These are phyloP conservation scores for Lasioglossum marginatum DNA, from an alignment of 2,888 invertebrate species.

Conservation along the genomic window DNA sequence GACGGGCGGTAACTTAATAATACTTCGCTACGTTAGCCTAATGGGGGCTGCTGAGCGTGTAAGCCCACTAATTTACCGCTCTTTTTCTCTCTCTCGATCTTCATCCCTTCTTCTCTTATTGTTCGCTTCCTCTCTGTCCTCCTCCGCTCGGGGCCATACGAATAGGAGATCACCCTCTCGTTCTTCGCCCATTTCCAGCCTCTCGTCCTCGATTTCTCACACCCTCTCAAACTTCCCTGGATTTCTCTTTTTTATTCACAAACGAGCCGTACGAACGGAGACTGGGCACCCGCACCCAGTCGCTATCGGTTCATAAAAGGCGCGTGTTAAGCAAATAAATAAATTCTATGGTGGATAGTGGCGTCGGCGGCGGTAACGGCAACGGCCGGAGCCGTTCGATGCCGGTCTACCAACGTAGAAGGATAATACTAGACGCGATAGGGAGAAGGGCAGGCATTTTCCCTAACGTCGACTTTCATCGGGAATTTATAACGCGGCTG, in stretches of 20 bases:
- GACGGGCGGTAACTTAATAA: slow-evolving; percentile 80
- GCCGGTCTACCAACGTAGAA: neutral
- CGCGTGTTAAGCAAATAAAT: slow-evolving; percentile 76
- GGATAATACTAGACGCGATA: slow-evolving; percentile 10
- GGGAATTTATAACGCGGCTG: slow-evolving; percentile 65
- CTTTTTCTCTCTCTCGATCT: slow-evolving; percentile 49
- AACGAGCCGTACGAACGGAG: slow-evolving; percentile 57
- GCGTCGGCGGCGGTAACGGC: slow-evolving; percentile 25
- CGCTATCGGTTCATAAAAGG: slow-evolving; percentile 71
- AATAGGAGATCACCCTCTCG: slow-evolving; percentile 19
- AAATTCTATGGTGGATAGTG: slow-evolving; percentile 60
- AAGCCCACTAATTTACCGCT: slow-evolving; percentile 79
- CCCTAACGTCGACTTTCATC: slow-evolving; percentile 68
- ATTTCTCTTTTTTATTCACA: slow-evolving; percentile 62
- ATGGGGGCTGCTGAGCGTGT: slow-evolving; percentile 79
- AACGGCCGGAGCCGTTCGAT: slow-evolving; percentile 35
- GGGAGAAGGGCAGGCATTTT: slow-evolving; percentile 53
- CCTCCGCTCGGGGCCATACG: neutral
- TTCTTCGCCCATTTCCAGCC: slow-evolving; percentile 35
- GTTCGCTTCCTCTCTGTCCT: slow-evolving; percentile 16
- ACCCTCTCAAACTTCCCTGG: neutral
- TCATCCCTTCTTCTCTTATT: slow-evolving; percentile 38
- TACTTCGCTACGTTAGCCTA: slow-evolving; percentile 80
- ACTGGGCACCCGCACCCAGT: slow-evolving; percentile 45
- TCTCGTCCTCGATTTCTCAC: slow-evolving; percentile 9